Evolutionary conservation across 37 sponge, comb jelly and placozoan genomes (phyloP).

Genomic region (Halichondria panicea): DNA sequence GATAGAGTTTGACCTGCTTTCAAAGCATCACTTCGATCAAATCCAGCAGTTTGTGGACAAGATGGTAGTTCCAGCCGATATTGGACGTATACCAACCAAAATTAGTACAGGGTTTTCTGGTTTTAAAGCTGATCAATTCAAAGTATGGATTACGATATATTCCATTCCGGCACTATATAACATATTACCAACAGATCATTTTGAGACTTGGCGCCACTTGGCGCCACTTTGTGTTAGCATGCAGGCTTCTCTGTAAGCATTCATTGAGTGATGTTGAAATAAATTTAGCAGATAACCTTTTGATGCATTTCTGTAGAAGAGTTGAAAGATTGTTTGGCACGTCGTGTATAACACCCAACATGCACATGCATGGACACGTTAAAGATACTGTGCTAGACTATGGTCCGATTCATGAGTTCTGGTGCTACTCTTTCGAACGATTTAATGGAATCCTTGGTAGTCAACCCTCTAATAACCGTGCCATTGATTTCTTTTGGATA

Average conservation of each 20-base stretch:
- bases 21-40: not conserved
- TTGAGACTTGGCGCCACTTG: constrained; percentile 31
- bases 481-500: constrained; percentile 13
- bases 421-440: constrained; percentile 48
- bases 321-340: constrained; percentile 22
- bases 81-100: constrained; percentile 4
- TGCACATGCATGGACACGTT: constrained; percentile 46
- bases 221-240: not conserved
- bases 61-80: constrained; percentile 2
- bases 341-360: constrained; percentile 38
- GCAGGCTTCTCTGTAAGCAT: constrained; percentile 19
- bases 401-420: constrained; percentile 44
- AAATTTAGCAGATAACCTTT: constrained; percentile 29
- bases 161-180: not conserved
- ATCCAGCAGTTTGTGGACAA: not conserved
- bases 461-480: constrained; percentile 25
- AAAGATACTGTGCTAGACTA: constrained; percentile 14
- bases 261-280: not conserved
- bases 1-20: not conserved
- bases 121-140: not conserved
- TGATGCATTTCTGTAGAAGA: constrained; percentile 43
- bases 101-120: not conserved
- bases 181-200: not conserved
- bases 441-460: constrained; percentile 40
- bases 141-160: not conserved